Percentiles rank a stretch among this genome's conserved stretches.
Evolutionary conservation across 1,140 invertebrate species (phyloP).

Genomic region (Physella acuta): DNA sequence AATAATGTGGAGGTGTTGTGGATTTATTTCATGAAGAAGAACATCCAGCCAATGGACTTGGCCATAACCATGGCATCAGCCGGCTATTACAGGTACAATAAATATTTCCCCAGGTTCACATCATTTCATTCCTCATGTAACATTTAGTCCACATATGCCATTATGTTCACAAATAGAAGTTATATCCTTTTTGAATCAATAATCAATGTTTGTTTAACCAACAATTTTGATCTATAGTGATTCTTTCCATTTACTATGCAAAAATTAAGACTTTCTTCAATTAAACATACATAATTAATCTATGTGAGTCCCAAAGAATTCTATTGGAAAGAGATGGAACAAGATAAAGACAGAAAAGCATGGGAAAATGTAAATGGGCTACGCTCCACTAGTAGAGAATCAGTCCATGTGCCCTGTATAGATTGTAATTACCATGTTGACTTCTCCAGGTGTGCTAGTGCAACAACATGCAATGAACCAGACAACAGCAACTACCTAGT

Average conservation of each 20-base stretch:
- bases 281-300: too few relatives aligned
- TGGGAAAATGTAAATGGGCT: not conserved
- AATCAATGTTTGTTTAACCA: not conserved
- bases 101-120: not conserved
- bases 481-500: conserved; percentile 31
- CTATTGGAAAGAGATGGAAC: too few relatives aligned
- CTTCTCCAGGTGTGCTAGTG: conserved; percentile 37
- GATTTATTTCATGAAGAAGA: conserved; percentile 44
- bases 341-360: too few relatives aligned
- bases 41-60: conserved; percentile 43
- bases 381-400: not conserved
- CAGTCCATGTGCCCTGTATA: not conserved
- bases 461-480: conserved; percentile 26
- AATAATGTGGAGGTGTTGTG: conserved; percentile 46
- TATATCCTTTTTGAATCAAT: not conserved
- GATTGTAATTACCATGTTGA: not conserved
- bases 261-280: not conserved
- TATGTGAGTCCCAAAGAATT: too few relatives aligned
- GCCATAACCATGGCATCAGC: conserved; percentile 55
- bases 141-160: not conserved
- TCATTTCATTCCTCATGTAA: not conserved
- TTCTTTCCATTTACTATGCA: not conserved
- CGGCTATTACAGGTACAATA: conserved; percentile 55
- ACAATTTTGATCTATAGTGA: not conserved
- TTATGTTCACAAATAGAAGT: not conserved